Base-by-base conservation (phyloP, 2,888 invertebrate genomes). In the Synanthedon tipuliformis region DNA sequence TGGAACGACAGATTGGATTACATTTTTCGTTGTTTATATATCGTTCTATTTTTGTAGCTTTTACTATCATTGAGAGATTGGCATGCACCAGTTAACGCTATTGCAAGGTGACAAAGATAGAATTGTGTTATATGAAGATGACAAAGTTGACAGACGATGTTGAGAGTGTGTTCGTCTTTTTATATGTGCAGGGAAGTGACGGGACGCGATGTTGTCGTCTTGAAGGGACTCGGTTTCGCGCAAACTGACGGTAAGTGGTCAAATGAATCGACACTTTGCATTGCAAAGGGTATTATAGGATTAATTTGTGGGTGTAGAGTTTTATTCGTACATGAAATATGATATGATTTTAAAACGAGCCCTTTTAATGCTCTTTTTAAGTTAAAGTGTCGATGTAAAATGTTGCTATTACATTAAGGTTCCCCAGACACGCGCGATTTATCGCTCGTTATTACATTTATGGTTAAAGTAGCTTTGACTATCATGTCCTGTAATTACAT, bases 81-180 rank as follows among this genome's bases (percentile, higher is more conserved):
- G 85, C 86, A 86, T 86, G 85, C 81, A 78, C 73, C 34, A 71
- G 71, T 74, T 78, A 75, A 80, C 73, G 80, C 76, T 79, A 72
- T 23, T 73, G 74, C 77, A 73, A 71, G 71, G 70, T 66, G 71
- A 71, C 63, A 69, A 65, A 70, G 64, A 74, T 68, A 74, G 65
- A 62, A 53, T 64, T 50, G 18, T 50, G 50, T 34, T 18, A 49
- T 62, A 65, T 57, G 61, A 61, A 58, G 61, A 51, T 58, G 61
- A 65, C 57, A 59, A 23, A 62, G 61, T 66, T 68, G 65, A 62
- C 67, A 68, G 68, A 63, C 62, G 63, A 69, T 69, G 69, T 68
- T 75, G 75, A 82, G 88, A 85, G 88, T 88, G 88, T 88, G 88
- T 81, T 81, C 75, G 85, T 82, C 84, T 82, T 75, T 81, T 87